These are phyloP conservation scores for Conchocele bisecta DNA, from an alignment of 2,888 invertebrate genomes.

Conservation along the genomic window DNA sequence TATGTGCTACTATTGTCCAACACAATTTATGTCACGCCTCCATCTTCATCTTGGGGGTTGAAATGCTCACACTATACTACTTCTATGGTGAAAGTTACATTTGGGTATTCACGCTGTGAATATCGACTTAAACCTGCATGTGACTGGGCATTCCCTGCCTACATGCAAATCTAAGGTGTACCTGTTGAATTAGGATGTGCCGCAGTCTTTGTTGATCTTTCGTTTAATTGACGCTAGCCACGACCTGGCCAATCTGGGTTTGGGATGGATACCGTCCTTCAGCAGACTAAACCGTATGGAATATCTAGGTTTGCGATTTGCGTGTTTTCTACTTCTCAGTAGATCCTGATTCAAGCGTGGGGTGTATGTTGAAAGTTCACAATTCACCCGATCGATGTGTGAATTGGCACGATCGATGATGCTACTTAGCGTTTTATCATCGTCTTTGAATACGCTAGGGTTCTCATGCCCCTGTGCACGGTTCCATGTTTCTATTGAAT, in stretches of 20 bases:
- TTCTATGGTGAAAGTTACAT: no score
- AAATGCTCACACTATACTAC: no score
- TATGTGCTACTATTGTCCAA: no score
- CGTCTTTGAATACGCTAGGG: background rate
- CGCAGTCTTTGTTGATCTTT: conserved; percentile 4
- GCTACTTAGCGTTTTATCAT: background rate
- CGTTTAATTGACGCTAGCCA: background rate
- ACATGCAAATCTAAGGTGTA: background rate
- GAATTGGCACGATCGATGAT: background rate
- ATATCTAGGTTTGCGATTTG: background rate
- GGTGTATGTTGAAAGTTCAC: background rate
- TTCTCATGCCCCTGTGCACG: background rate
- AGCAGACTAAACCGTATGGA: background rate
- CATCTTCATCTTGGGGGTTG: no score
- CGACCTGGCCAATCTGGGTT: background rate
- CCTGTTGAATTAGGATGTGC: background rate
- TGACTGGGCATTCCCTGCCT: conserved; percentile 6
- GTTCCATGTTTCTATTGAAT: background rate
- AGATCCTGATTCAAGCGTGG: conserved; percentile 1
- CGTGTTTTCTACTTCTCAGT: background rate
- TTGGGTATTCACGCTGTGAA: no score
- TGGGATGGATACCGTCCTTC: background rate
- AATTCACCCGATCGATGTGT: background rate
- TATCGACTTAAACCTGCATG: background rate
- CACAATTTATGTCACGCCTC: no score